phyloP scores from a whole-genome alignment of 2,888 invertebrate genomes.

The Aphidius colemani region DNA sequence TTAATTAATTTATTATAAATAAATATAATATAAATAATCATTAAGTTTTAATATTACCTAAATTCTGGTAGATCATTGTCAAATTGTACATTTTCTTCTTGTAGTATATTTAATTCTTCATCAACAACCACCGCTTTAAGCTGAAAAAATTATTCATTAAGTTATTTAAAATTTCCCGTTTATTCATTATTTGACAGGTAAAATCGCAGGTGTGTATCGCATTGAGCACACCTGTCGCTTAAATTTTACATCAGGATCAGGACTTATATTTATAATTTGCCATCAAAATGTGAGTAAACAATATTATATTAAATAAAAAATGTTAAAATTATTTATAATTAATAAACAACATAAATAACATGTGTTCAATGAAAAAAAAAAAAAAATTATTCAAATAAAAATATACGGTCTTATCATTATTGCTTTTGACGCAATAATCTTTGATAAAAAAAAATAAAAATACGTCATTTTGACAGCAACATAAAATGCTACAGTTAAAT shows the following conservation, averaged over 20 bases:
- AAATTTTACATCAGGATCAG: background rate
- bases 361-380: background rate
- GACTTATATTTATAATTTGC: background rate
- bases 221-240: conserved; percentile 6
- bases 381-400: background rate
- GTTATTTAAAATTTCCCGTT: conserved; percentile 3
- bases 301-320: too few relatives aligned
- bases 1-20: conserved; percentile 7
- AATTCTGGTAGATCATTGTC: conserved; percentile 94
- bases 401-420: too few relatives aligned
- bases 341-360: background rate
- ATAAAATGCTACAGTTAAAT: background rate
- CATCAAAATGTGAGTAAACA: background rate
- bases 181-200: conserved; percentile 6
- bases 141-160: conserved; percentile 63
- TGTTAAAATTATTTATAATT: background rate
- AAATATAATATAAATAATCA: background rate
- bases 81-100: conserved; percentile 85
- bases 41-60: conserved; percentile 63
- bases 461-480: background rate
- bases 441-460: conserved; percentile 2
- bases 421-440: background rate
- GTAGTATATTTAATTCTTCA: conserved; percentile 72
- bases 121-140: conserved; percentile 86
- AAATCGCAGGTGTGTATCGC: conserved; percentile 7